phyloP scores from a whole-genome alignment of 2,113 vertebrate species.

The Neopipo cinnamomea region DNA sequence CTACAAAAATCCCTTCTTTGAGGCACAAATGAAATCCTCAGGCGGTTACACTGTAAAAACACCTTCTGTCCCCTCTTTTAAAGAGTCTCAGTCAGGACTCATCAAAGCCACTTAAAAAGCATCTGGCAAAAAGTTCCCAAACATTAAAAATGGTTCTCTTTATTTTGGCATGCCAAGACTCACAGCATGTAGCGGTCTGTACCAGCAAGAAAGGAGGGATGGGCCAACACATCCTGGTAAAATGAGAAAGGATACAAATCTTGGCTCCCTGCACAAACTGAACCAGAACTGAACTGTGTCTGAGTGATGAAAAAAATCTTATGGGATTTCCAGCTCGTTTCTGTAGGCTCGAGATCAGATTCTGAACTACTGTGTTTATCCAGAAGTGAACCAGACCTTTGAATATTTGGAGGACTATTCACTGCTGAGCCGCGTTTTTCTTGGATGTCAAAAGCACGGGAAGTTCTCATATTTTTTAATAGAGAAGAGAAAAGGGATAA shows the following conservation, averaged over 20 bases:
- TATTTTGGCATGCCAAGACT: conserved; percentile 60
- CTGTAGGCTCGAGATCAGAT: conserved; percentile 60
- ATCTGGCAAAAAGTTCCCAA: conserved; percentile 58
- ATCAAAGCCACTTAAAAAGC: conserved; percentile 59
- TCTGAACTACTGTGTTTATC: conserved; percentile 58
- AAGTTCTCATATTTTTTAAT: conserved; percentile 28
- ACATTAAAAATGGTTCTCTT: conserved; percentile 61
- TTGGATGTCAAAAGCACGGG: conserved; percentile 43
- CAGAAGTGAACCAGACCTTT: conserved; percentile 58
- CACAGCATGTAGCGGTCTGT: conserved; percentile 61
- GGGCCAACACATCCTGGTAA: conserved; percentile 64
- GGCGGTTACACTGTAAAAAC: background rate
- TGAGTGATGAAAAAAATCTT: conserved; percentile 52
- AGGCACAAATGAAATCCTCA: background rate
- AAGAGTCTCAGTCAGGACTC: conserved; percentile 42
- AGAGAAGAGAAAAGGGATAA: background rate
- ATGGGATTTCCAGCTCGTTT: conserved; percentile 63
- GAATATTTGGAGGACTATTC: conserved; percentile 57
- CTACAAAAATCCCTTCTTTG: background rate
- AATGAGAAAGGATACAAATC: conserved; percentile 59
- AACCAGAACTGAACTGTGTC: conserved; percentile 61
- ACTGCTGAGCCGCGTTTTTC: conserved; percentile 36
- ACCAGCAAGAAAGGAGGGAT: conserved; percentile 60
- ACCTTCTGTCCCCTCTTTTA: conserved; percentile 49
- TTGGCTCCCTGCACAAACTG: conserved; percentile 47